Conservation (phyloP, 2,888 invertebrate species). For the Thereva nobilitata region DNA sequence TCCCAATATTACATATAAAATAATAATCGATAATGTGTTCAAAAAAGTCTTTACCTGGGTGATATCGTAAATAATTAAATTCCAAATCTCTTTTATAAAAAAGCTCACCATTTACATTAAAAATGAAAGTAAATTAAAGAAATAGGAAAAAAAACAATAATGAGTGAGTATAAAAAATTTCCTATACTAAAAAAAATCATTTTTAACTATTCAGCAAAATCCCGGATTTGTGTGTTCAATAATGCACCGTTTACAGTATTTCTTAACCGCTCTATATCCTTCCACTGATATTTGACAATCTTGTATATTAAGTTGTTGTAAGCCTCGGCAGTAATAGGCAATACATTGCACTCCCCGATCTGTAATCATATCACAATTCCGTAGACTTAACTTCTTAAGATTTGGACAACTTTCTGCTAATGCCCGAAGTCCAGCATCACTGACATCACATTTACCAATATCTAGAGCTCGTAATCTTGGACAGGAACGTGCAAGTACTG, state of each 20-base stretch:
- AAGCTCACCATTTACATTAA: no score
- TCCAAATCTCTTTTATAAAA: no score
- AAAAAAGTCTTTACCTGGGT: no score
- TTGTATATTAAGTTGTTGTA: conserved; percentile 90
- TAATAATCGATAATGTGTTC: no score
- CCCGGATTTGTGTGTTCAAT: conserved; percentile 96
- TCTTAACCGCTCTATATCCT: conserved; percentile 89
- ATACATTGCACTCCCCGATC: conserved; percentile 86
- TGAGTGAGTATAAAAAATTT: no score
- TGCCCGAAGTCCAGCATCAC: conserved; percentile 83
- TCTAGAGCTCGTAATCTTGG: conserved; percentile 85
- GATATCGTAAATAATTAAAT: no score
- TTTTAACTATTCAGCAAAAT: conserved; percentile 67
- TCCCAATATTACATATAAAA: no score
- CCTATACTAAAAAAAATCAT: background rate
- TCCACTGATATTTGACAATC: conserved; percentile 89
- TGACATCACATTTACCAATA: conserved; percentile 91
- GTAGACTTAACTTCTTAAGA: conserved; percentile 83
- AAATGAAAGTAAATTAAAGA: no score
- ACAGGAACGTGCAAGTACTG: conserved; percentile 82
- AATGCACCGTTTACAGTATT: conserved; percentile 88
- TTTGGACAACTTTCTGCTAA: conserved; percentile 89
- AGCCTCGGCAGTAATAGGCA: conserved; percentile 85
- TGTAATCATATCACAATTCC: conserved; percentile 89
- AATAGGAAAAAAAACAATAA: no score